A percentile compares a stretch with the other conserved stretches of the same genome.
These are phyloP conservation scores for Eurytoma californica DNA, from an alignment of 2,888 invertebrate genomes.

Conservation along the genomic window DNA sequence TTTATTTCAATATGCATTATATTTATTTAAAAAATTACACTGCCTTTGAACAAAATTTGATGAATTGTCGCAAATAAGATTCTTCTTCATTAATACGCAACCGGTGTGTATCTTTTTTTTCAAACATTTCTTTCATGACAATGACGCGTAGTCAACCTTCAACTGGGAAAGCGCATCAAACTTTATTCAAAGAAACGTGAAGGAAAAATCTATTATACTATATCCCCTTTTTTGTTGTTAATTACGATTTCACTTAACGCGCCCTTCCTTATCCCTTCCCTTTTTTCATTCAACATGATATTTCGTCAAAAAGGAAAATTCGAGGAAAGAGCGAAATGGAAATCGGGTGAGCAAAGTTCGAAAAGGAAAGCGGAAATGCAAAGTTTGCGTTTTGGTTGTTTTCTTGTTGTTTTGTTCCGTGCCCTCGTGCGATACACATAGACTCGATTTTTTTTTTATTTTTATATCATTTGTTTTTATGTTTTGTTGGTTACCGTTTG, in stretches of 20 bases:
- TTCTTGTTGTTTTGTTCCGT: constrained; percentile 50
- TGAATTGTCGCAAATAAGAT: constrained; percentile 59
- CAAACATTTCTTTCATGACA: constrained; percentile 40
- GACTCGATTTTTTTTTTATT: constrained; percentile 52
- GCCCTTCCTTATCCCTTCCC: constrained; percentile 54
- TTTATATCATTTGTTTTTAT: constrained; percentile 41
- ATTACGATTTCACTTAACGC: constrained; percentile 54
- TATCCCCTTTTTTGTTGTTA: constrained; percentile 55
- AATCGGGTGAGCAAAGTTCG: constrained; percentile 55
- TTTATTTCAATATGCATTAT: constrained; percentile 60
- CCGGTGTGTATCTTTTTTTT: constrained; percentile 30
- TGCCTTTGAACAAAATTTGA: constrained; percentile 69
- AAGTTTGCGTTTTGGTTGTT: constrained; percentile 55
- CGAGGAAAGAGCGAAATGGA: constrained; percentile 54
- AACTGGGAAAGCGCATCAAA: constrained; percentile 60
- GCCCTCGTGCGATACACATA: constrained; percentile 58
- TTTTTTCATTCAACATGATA: constrained; percentile 56
- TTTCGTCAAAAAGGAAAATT: constrained; percentile 54
- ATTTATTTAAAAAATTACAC: constrained; percentile 64
- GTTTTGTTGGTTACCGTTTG: constrained; percentile 47
- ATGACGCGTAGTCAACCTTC: constrained; percentile 46
- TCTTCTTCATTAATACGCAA: constrained; percentile 36
- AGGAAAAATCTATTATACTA: constrained; percentile 57
- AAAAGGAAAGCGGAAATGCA: constrained; percentile 58
- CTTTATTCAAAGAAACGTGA: constrained; percentile 62